These are phyloP conservation scores for Misgurnus mizolepis DNA, from an alignment of 2,113 vertebrate species.

Conservation along the genomic window DNA sequence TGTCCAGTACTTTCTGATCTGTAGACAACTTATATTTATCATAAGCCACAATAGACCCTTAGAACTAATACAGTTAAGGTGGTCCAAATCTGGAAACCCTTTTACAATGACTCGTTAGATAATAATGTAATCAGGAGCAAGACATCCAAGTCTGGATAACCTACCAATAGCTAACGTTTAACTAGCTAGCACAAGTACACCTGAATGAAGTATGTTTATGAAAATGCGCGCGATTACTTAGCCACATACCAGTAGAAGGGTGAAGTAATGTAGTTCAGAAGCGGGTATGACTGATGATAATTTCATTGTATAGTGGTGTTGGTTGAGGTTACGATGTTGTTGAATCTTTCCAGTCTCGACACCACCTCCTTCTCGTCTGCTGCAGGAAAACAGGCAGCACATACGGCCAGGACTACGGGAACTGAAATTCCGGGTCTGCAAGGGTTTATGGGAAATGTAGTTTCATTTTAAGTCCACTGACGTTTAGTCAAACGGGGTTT, in stretches of 20 bases:
- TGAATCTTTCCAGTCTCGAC: slow-evolving; percentile 69
- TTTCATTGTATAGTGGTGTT: slow-evolving; percentile 77
- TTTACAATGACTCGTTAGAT: neutral
- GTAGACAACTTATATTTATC: neutral
- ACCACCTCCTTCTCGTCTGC: slow-evolving; percentile 68
- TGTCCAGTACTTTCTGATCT: slow-evolving; percentile 31
- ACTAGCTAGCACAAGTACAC: slow-evolving; percentile 49
- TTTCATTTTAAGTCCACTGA: neutral
- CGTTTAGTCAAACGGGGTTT: fast-evolving
- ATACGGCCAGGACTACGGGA: slow-evolving; percentile 70
- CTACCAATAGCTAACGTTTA: slow-evolving; percentile 21
- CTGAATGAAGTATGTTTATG: slow-evolving; percentile 47
- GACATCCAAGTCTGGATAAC: neutral
- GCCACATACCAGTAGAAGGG: slow-evolving; percentile 73
- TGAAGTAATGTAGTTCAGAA: slow-evolving; percentile 66
- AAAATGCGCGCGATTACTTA: neutral
- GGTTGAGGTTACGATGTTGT: slow-evolving; percentile 64
- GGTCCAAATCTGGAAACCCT: neutral
- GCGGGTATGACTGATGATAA: slow-evolving; percentile 65
- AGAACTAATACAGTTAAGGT: neutral
- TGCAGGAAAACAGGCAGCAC: slow-evolving; percentile 73
- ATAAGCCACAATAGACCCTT: neutral
- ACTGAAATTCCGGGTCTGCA: slow-evolving; percentile 58
- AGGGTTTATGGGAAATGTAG: slow-evolving; percentile 63
- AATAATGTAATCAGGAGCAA: neutral